Conservation (phyloP, 2,113 vertebrate genomes). For the Apus apus region DNA sequence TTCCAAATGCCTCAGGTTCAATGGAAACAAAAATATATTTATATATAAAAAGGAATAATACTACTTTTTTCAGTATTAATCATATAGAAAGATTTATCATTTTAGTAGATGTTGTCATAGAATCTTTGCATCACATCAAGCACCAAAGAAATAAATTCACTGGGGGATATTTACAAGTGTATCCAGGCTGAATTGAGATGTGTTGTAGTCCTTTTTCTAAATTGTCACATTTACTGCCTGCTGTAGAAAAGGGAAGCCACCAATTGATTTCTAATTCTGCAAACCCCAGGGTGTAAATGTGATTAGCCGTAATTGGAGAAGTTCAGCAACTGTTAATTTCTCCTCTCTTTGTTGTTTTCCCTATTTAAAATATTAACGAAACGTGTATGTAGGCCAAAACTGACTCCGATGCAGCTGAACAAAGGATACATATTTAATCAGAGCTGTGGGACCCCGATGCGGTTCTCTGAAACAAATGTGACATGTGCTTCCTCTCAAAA, state of each 20-base stretch:
- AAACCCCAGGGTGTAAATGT: conserved; percentile 71
- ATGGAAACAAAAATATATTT: not conserved
- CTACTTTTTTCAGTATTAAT: not conserved
- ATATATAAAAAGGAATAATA: not conserved
- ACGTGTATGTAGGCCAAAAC: conserved; percentile 38
- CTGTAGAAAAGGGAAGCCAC: conserved; percentile 45
- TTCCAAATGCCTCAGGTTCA: not conserved
- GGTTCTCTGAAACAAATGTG: conserved; percentile 51
- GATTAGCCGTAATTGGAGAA: conserved; percentile 69
- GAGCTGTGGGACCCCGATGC: conserved; percentile 17
- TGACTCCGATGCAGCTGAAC: conserved; percentile 24
- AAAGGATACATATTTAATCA: conserved; percentile 64
- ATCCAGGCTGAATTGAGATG: conserved; percentile 25
- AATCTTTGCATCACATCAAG: conserved; percentile 33
- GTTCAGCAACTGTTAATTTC: conserved; percentile 72
- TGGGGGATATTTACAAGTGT: not conserved
- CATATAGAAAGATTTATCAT: not conserved
- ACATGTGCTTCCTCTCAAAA: conserved; percentile 29
- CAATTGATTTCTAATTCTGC: conserved; percentile 69
- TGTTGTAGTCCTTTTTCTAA: conserved; percentile 40
- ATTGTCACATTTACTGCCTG: conserved; percentile 61
- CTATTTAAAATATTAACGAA: conserved; percentile 67
- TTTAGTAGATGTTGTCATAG: not conserved
- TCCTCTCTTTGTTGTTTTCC: conserved; percentile 56
- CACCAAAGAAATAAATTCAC: not conserved